Conservation (phyloP, 2,113 vertebrate species). For the Zosterops lateralis region DNA sequence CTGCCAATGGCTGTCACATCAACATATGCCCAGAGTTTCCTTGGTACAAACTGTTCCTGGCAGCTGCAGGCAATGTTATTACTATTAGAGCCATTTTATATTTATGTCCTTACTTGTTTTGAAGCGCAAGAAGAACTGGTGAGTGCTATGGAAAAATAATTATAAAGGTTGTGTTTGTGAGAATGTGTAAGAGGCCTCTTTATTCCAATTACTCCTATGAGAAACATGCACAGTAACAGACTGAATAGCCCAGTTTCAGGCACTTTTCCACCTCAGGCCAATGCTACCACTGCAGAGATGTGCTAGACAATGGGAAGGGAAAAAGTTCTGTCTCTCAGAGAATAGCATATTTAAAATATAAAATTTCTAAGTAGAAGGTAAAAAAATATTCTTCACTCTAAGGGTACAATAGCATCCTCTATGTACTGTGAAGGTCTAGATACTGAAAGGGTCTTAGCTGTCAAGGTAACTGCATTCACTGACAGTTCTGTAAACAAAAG, state of each 20-base stretch:
- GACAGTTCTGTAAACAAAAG: background rate
- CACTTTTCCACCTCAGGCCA: background rate
- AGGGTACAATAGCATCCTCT: background rate
- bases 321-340: background rate
- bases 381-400: background rate
- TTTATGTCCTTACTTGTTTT: background rate
- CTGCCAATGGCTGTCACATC: conserved; percentile 19
- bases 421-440: background rate
- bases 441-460: background rate
- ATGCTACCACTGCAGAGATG: background rate
- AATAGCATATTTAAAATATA: background rate
- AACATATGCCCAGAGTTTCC: background rate
- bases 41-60: conserved; percentile 26
- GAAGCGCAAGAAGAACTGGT: background rate
- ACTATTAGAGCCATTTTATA: background rate
- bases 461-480: background rate
- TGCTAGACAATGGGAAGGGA: background rate
- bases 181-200: background rate
- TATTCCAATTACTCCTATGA: background rate
- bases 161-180: background rate
- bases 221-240: background rate
- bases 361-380: background rate
- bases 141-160: background rate
- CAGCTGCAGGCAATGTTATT: background rate
- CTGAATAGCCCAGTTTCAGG: background rate